These are phyloP conservation scores for Unio delphinus DNA, from an alignment of 2,888 invertebrate species.

Conservation along the genomic window DNA sequence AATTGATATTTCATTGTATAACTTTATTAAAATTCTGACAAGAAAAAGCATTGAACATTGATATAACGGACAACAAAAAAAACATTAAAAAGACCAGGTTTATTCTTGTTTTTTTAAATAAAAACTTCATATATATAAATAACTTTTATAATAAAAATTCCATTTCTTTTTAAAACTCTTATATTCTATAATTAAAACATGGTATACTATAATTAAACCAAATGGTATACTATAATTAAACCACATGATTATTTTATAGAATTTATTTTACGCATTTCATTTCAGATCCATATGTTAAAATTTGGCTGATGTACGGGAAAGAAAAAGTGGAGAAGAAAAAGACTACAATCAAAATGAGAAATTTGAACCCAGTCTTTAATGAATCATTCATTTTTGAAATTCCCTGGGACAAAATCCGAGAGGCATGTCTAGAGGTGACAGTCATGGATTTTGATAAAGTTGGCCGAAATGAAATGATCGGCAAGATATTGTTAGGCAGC, in stretches of 20 bases:
- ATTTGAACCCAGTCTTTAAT: constrained; percentile 95
- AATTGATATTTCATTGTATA: too few relatives aligned
- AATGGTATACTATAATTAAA: background rate
- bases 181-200: background rate
- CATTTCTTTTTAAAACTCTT: too few relatives aligned
- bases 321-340: constrained; percentile 97
- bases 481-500: constrained; percentile 75
- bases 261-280: constrained; percentile 32
- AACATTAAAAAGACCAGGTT: too few relatives aligned
- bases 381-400: constrained; percentile 96
- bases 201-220: background rate
- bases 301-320: constrained; percentile 96
- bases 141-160: too few relatives aligned
- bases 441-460: constrained; percentile 99
- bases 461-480: constrained; percentile 92
- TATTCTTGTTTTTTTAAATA: too few relatives aligned
- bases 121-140: too few relatives aligned
- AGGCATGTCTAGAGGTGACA: constrained; percentile 93
- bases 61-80: too few relatives aligned
- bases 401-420: constrained; percentile 96
- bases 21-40: too few relatives aligned
- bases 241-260: background rate
- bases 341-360: constrained; percentile 79
- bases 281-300: constrained; percentile 98
- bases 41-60: too few relatives aligned